Evolutionary conservation across 2,113 vertebrate species (phyloP), one percentile per base, ranked within the genome.

Genomic region (Poeciliopsis prolifica): DNA sequence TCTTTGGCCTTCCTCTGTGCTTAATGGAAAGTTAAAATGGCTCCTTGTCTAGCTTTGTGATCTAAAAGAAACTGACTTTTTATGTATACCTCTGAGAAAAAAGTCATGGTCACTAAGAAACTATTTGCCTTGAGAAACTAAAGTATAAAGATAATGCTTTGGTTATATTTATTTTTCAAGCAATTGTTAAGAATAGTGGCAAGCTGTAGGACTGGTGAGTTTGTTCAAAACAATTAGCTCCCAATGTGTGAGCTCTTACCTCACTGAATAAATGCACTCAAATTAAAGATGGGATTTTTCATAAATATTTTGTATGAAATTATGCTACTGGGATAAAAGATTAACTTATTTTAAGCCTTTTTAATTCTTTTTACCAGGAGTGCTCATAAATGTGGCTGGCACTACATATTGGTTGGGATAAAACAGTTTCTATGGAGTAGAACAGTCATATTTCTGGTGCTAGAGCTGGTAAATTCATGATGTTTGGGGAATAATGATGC

Each of bases 401-500:
- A 7, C 9, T 58, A 10, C 24, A 24, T 17, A 24, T 58, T n/a
- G 51, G 24, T 58, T 58, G 8, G 24, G 51, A 24, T 58, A 58
- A 22, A 78, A 78, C 81, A 81, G 88, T 84, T 83, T 71, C 82
- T 62, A 86, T 80, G 70, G 81, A 78, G 73, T 73, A 30, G 74
- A 88, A 76, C 81, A 90, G 88, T 85, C 91, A 86, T 30, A 85
- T 68, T 72, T 66, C 54, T 77, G 81, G 79, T 66, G 61, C 79
- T 62, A 60, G 62, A 80, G 69, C 68, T 40, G 61, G 78, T 0
- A 77, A 70, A 86, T 80, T 78, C 84, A 79, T 80, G 83, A 90
- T 83, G 81, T 72, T 91, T 81, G 62, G 86, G 89, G 91, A 88
- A 91, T 93, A 91, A 91, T 88, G 86, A 87, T 80, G 80, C 71